Conservation (phyloP, 2,797 vertebrate genomes). For the Typhlichthys eigenmanni region DNA sequence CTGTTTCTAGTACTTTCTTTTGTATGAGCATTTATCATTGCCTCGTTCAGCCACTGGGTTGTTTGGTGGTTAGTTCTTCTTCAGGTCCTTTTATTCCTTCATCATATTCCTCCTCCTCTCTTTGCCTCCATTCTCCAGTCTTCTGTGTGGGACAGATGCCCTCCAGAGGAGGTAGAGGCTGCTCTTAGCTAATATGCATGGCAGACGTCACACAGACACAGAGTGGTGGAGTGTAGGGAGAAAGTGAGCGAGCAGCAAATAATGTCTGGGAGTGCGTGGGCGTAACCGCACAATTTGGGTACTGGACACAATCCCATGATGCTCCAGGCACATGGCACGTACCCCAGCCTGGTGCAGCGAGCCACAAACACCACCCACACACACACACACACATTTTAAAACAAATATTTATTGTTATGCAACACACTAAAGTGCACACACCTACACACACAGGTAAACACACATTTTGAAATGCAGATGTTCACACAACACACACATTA, state of each 20-base stretch:
- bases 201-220: too few relatives aligned
- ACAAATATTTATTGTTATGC: conserved; percentile 32
- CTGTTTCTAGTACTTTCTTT: too few relatives aligned
- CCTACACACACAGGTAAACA: conserved; percentile 13
- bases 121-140: conserved; percentile 9
- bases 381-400: conserved; percentile 15
- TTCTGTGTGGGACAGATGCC: conserved; percentile 21
- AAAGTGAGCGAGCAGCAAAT: background rate
- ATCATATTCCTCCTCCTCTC: conserved; percentile 2
- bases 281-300: conserved; percentile 15
- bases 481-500: conserved; percentile 8
- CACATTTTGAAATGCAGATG: conserved; percentile 26
- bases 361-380: conserved; percentile 9
- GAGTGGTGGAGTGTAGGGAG: background rate
- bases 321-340: conserved; percentile 15
- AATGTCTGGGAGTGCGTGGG: background rate
- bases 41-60: too few relatives aligned
- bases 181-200: conserved; percentile 33
- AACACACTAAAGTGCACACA: conserved; percentile 3
- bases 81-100: conserved; percentile 5
- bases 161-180: conserved; percentile 42
- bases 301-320: conserved; percentile 14
- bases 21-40: too few relatives aligned
- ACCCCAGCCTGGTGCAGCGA: conserved; percentile 2
- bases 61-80: background rate